phyloP scores from a whole-genome alignment of 2,797 vertebrate species.

The Squalus acanthias region DNA sequence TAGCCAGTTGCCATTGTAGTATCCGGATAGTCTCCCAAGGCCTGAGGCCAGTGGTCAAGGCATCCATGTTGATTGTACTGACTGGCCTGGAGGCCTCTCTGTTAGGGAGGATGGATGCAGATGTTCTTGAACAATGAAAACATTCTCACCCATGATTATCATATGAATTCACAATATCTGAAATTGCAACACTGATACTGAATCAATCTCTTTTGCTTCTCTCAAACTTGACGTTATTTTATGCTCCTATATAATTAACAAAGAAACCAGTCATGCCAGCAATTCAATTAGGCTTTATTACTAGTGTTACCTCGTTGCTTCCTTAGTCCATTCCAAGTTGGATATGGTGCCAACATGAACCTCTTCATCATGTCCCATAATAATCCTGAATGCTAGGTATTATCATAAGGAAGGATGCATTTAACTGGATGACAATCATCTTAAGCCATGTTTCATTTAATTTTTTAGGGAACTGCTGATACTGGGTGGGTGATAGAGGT shows the following conservation, averaged over 20 bases:
- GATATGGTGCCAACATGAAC: not conserved
- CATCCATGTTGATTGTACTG: not conserved
- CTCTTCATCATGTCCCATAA: not conserved
- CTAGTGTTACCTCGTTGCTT: not conserved
- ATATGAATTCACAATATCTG: not conserved
- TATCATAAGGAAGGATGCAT: not conserved
- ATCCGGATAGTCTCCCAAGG: not conserved
- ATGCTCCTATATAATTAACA: not conserved
- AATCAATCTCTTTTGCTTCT: not conserved
- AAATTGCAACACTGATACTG: not conserved
- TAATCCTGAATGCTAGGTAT: not conserved
- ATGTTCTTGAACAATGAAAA: not conserved
- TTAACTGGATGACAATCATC: not conserved
- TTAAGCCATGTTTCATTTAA: not conserved
- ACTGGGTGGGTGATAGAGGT: not conserved
- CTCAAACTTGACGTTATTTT: not conserved
- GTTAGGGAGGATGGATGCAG: not conserved
- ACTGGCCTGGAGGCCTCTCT: not conserved
- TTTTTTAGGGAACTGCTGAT: not conserved
- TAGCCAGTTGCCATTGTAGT: not conserved
- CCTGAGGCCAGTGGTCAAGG: not conserved
- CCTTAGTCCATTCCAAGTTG: not conserved
- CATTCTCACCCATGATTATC: not conserved
- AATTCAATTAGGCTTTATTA: not conserved
- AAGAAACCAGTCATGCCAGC: not conserved